Evolutionary conservation across 2,113 vertebrate genomes (phyloP), one percentile per base, ranked within the genome.

Genomic region (Zosterops lateralis): DNA sequence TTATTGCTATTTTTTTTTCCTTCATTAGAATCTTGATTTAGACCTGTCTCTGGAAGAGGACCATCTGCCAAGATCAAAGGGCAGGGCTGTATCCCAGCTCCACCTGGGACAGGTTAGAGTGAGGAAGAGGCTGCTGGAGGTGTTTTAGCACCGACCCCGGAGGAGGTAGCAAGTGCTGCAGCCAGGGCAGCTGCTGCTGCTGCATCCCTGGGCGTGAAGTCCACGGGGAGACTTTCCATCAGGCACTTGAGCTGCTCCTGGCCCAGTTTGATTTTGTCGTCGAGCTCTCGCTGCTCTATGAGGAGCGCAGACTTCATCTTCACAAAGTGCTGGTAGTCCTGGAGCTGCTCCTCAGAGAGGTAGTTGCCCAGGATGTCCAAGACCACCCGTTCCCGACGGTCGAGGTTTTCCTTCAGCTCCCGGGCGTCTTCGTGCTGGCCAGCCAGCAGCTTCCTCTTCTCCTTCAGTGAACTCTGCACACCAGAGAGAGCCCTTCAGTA

Each of bases 391-490:
- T 99, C 98, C 34, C 99, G 98, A 2, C 99, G 98, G 92, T 99
- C 99, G 45, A 99, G 96, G 96, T 99, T 99, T 94, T 99, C 99
- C 98, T 99, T 99, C 71, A 99, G 98, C 90, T 99, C 99, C 17
- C 98, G 96, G 25, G 99, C 99, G 0, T 99, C 99, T 79, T 99
- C 98, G 0, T 99, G 99, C 97, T 99, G 99, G 67, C 98, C 97
- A 14, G 98, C 97, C 89, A 99, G 98, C 96, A 98, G 96, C 56
- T 97, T 98, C 83, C 97, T 98, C 90, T 99, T 99, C 97, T 98
- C 98, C 0, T 95, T 97, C 85, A 99, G 98, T 1, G 98, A 98
- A 20, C 97, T 98, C 99, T 99, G 44, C 70, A n/a, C 32, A 78
- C 53, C 14, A 66, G 77, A 89, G 48, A 24, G 4, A 68, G 60